Conservation (phyloP, 37 sponge, comb jelly and placozoan genomes). For the Chondrilla cf. caribensis region DNA sequence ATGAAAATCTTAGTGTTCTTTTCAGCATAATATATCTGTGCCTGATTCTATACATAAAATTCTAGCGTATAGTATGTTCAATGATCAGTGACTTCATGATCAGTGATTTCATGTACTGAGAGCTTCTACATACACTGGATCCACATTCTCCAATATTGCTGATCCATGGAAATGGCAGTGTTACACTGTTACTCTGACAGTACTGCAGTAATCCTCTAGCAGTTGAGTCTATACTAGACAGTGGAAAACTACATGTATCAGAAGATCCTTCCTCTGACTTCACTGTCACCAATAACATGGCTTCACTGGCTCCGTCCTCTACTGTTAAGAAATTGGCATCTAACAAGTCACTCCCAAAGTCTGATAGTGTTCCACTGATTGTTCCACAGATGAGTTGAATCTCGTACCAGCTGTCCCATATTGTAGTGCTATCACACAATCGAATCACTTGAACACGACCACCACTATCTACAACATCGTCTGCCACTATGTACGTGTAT, state of each 20-base stretch:
- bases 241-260: not conserved
- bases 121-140: too few relatives aligned
- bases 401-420: conserved; percentile 23
- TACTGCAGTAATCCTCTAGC: not conserved
- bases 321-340: not conserved
- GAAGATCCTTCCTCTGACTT: not conserved
- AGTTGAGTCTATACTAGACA: not conserved
- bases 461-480: not conserved
- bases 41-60: too few relatives aligned
- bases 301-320: not conserved
- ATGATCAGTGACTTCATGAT: too few relatives aligned
- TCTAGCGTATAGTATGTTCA: too few relatives aligned
- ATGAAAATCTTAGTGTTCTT: too few relatives aligned
- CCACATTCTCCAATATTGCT: not conserved
- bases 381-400: not conserved
- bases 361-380: not conserved
- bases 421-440: not conserved
- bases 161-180: not conserved
- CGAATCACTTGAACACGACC: not conserved
- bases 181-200: not conserved
- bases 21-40: too few relatives aligned
- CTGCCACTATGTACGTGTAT: not conserved
- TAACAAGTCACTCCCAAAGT: not conserved
- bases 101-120: too few relatives aligned
- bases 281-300: not conserved